A percentile compares a stretch with the other conserved stretches of the same genome.
phyloP scores from a whole-genome alignment of 2,888 invertebrate genomes.

The Serripes groenlandicus region DNA sequence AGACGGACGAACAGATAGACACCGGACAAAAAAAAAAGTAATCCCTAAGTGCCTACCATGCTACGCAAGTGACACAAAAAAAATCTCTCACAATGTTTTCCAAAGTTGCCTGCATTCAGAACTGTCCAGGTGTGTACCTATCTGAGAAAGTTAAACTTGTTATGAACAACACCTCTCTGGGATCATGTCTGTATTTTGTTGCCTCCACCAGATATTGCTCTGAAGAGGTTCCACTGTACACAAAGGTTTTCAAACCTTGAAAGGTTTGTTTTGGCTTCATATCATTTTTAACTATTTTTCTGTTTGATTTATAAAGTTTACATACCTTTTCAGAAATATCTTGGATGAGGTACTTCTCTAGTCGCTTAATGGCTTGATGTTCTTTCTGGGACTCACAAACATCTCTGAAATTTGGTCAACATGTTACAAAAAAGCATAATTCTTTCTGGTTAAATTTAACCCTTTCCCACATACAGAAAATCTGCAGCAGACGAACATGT shows the following conservation, averaged over 20 bases:
- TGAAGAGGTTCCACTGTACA: not conserved
- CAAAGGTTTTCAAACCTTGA: not conserved
- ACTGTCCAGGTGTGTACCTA: not conserved
- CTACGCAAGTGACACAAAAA: too few relatives aligned
- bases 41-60: too few relatives aligned
- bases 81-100: too few relatives aligned
- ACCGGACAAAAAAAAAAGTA: too few relatives aligned
- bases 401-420: conserved; percentile 30
- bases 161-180: not conserved
- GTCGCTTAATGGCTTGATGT: conserved; percentile 27
- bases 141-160: not conserved
- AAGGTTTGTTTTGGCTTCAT: not conserved
- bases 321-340: conserved; percentile 55
- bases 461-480: too few relatives aligned
- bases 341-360: conserved; percentile 52
- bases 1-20: too few relatives aligned
- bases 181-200: not conserved
- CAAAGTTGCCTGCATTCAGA: not conserved
- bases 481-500: too few relatives aligned
- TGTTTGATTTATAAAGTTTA: too few relatives aligned
- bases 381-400: conserved; percentile 40
- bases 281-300: too few relatives aligned
- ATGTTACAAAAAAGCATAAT: not conserved
- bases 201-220: not conserved
- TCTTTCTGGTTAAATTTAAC: too few relatives aligned